Conservation (phyloP, 1,140 invertebrate species). For the Oryzaephilus surinamensis region DNA sequence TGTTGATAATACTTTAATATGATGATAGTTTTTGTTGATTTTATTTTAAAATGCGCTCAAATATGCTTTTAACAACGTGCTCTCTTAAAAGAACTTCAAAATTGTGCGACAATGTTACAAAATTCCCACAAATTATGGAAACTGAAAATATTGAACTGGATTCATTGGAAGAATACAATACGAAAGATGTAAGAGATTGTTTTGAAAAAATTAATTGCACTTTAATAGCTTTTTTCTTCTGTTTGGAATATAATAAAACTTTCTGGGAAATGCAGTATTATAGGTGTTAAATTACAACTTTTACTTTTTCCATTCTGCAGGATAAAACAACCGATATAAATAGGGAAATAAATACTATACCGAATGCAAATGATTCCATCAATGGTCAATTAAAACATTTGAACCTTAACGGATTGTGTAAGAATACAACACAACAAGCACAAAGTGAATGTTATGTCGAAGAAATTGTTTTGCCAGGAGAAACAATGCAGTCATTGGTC, state of each 20-base stretch:
- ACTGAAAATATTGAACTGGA: constrained; percentile 30
- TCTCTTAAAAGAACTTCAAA: constrained; percentile 22
- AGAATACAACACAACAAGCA: constrained; percentile 13
- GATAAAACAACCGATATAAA: too few species aligned
- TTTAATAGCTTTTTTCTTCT: background rate
- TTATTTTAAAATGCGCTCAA: constrained; percentile 12
- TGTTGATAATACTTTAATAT: too few species aligned
- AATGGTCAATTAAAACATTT: constrained; percentile 19
- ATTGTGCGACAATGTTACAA: constrained; percentile 19
- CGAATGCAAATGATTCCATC: constrained; percentile 2
- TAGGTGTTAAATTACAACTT: too few species aligned
- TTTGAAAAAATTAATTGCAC: background rate
- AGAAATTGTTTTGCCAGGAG: constrained; percentile 30
- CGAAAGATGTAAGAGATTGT: constrained; percentile 6
- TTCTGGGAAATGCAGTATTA: too few species aligned
- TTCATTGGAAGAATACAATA: constrained; percentile 26
- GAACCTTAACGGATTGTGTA: constrained; percentile 31
- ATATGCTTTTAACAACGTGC: constrained; percentile 12
- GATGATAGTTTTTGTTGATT: too few species aligned
- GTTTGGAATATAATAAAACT: background rate
- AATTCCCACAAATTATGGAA: constrained; percentile 20
- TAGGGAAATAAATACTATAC: too few species aligned
- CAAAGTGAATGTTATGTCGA: constrained; percentile 25
- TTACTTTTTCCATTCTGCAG: too few species aligned
- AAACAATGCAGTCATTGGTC: constrained; percentile 25